phyloP scores from a whole-genome alignment of 2,888 invertebrate genomes.

The Craniophora ligustri region DNA sequence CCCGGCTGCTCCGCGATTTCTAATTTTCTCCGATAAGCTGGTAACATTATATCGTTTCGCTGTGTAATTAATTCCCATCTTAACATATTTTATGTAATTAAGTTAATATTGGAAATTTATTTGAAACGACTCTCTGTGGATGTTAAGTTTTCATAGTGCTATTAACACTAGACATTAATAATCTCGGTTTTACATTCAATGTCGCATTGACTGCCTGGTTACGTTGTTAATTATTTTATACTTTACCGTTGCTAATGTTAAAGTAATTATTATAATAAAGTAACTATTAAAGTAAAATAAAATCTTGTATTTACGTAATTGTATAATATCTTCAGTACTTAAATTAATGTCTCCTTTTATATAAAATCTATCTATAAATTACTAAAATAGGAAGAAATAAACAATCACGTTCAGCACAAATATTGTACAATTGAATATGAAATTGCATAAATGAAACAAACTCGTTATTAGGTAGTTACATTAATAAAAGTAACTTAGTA shows the following conservation, averaged over 20 bases:
- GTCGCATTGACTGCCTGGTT: constrained; percentile 18
- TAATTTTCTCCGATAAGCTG: constrained; percentile 69
- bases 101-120: constrained; percentile 8
- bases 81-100: constrained; percentile 45
- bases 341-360: too few relatives aligned
- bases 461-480: too few relatives aligned
- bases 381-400: too few relatives aligned
- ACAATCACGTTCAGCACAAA: neutral
- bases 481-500: constrained; percentile 13
- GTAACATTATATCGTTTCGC: constrained; percentile 44
- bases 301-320: too few relatives aligned
- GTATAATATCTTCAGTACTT: too few relatives aligned
- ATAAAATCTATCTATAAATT: too few relatives aligned
- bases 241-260: too few relatives aligned
- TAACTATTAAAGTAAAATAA: too few relatives aligned
- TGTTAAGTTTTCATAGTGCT: constrained; percentile 5
- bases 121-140: neutral
- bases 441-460: neutral
- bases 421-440: neutral
- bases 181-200: constrained; percentile 27
- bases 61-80: constrained; percentile 63
- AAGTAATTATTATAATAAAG: too few relatives aligned
- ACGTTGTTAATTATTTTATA: neutral
- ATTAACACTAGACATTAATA: constrained; percentile 16
- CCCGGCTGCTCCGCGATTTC: constrained; percentile 71